These are phyloP conservation scores for Leptopilina boulardi DNA, from an alignment of 1,140 invertebrate species.

Conservation along the genomic window DNA sequence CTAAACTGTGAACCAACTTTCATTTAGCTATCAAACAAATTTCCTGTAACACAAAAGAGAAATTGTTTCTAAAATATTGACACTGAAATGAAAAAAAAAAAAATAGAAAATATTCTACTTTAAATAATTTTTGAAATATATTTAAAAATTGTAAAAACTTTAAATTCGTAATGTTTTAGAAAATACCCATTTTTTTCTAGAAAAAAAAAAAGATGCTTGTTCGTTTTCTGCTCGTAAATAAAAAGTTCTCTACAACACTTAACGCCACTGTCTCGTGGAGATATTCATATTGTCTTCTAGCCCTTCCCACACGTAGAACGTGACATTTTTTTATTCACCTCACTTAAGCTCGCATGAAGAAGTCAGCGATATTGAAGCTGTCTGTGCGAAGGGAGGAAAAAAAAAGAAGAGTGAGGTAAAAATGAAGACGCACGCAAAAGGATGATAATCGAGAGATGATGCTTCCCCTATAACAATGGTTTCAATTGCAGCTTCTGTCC, in stretches of 20 bases:
- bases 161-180: no score
- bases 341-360: constrained; percentile 43
- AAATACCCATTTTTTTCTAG: no score
- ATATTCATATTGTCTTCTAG: constrained; percentile 33
- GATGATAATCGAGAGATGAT: not conserved
- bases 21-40: not conserved
- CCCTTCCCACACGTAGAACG: constrained; percentile 49
- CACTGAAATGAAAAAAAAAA: no score
- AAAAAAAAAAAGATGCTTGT: constrained; percentile 1
- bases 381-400: constrained; percentile 12
- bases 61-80: not conserved
- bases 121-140: no score
- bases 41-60: not conserved
- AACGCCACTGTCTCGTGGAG: constrained; percentile 10
- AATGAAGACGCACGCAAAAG: constrained; percentile 1
- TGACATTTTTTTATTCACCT: constrained; percentile 55
- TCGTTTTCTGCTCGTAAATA: not conserved
- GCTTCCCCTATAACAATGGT: not conserved
- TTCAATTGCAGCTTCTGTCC: not conserved
- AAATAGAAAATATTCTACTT: no score
- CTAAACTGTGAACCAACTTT: not conserved
- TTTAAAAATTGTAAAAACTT: no score
- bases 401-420: no score
- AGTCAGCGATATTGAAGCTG: constrained; percentile 54
- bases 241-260: not conserved